A percentile compares a stretch with the other conserved stretches of the same genome.
Evolutionary conservation across 2,797 vertebrate genomes (phyloP).

Genomic region (Naso thynnoides): DNA sequence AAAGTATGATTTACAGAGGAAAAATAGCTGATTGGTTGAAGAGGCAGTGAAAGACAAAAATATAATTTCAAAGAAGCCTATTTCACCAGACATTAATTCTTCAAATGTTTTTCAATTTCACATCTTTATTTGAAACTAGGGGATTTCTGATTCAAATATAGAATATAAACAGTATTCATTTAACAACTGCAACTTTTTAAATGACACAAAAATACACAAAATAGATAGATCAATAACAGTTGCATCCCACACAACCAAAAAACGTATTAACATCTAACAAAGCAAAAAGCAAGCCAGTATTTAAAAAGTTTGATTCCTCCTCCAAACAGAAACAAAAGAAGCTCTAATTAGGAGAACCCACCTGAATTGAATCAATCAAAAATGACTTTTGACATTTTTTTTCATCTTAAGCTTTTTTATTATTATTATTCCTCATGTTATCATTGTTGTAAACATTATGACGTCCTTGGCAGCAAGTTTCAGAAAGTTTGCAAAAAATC

Average conservation of each 20-base stretch:
- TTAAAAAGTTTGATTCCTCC: neutral
- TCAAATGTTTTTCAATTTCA: neutral
- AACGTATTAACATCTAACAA: neutral
- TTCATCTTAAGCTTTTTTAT: neutral
- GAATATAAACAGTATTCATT: neutral
- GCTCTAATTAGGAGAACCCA: neutral
- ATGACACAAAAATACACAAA: conserved; percentile 16
- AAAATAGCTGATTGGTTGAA: conserved; percentile 8
- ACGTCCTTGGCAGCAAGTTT: neutral
- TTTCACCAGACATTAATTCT: neutral
- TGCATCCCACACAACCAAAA: neutral
- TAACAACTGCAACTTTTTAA: neutral
- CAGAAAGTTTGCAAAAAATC: neutral
- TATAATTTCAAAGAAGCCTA: neutral
- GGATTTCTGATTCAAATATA: conserved; percentile 17
- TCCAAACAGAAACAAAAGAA: conserved; percentile 8
- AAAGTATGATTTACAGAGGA: neutral
- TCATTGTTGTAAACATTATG: conserved; percentile 28
- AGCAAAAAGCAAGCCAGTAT: neutral
- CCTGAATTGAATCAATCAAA: neutral
- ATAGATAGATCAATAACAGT: neutral
- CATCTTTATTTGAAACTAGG: neutral
- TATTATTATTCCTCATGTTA: neutral
- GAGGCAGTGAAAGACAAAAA: conserved; percentile 14
- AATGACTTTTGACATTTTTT: neutral